Evolutionary conservation across 2,113 vertebrate species (phyloP), one percentile per base, ranked within the genome.

Genomic region (Felis chaus): DNA sequence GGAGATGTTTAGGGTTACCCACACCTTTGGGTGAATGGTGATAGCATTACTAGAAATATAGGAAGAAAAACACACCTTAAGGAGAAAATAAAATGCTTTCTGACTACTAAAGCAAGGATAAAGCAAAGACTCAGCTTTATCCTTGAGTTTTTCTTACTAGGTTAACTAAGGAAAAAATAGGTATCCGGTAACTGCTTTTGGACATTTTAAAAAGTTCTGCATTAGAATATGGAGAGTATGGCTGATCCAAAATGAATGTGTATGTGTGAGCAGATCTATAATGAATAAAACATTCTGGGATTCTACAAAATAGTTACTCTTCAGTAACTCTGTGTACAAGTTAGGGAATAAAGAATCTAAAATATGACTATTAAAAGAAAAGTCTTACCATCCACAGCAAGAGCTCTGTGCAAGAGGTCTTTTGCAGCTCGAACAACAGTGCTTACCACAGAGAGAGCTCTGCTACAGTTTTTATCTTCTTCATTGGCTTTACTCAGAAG

Each of bases 401-500:
- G 99, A 74, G 99, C 99, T 97, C 99, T 99, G 98, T 99, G 99
- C 95, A 99, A 98, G 55, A 99, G 99, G 97, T 99, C 99, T 97
- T 99, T 99, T 41, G 99, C 99, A 39, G 99, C 99, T 97, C 99
- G 99, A 65, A 99, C 99, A 97, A 99, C 99, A 82, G 99, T 99
- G 45, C 99, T 99, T 90, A 99, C 99, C 2, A 99, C 99, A 97
- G 99, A 99, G 53, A 99, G 99, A 53, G 99, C 99, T 93, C 99
- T 99, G 98, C 99, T 99, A 97, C 99, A 99, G 95, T 99, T 99
- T 98, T 99, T 99, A 97, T 99, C 99, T 98, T 99, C 99, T 98
- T 99, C 99, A 39, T 99, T 99, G 96, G 99, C 99, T 99, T 99
- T 99, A 98, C 99, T 99, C 82, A 99, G 98, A 93, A 99, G 99